Evolutionary conservation across 2,113 vertebrate species (phyloP), one percentile per base, ranked within the genome.

Genomic region (Vidua macroura): DNA sequence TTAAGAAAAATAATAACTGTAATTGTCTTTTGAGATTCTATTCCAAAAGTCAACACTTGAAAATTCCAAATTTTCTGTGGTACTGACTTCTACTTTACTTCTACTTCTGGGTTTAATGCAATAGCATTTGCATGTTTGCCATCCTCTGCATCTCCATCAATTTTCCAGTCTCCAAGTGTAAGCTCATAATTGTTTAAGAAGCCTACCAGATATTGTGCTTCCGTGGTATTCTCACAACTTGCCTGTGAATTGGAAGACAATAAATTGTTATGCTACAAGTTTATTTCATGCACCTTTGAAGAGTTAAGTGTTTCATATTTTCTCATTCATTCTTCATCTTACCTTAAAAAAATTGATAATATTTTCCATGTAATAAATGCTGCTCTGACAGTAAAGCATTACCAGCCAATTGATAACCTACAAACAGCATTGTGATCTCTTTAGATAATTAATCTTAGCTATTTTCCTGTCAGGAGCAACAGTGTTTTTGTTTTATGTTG

Each of bases 391-490:
- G 96, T 96, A 95, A 97, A 96, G 93, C 96, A 76, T 98, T 98
- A 97, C 97, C 91, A 98, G 95, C 96, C 97, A 97, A 98, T 98
- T 98, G 98, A 97, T 95, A 98, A 97, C 98, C 98, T 96, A 97
- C 97, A 95, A 98, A 97, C 97, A 97, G 94, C 98, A 97, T 98
- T 98, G 97, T 98, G 97, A 98, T 97, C 97, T 96, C 94, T 97
- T 96, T 96, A 97, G 97, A 97, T 98, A 98, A 98, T 98, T 97
- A 98, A 98, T 98, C 97, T 98, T 97, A 78, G 93, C 96, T 97
- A 97, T 98, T 98, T 98, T 97, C 96, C 97, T 98, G 98, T 98
- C 97, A 98, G 62, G 89, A 97, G 93, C 94, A 97, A 94, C 92
- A 96, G 96, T 95, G 96, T 51, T 96, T 97, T 96, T 96, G 97